Conservation (phyloP, 2,888 invertebrate genomes). For the Teleiodes luculella region DNA sequence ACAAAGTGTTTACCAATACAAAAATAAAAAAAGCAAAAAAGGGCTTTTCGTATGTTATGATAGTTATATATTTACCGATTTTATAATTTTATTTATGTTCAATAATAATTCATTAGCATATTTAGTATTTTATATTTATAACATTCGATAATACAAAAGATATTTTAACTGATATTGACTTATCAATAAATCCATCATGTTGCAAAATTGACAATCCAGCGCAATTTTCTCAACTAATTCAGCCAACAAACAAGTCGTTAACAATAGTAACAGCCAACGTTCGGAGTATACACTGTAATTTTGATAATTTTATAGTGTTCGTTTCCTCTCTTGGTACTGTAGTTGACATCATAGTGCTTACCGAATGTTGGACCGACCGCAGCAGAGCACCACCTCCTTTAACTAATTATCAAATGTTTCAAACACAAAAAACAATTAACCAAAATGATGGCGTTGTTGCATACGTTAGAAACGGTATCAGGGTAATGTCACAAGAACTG, state of each 20-base stretch:
- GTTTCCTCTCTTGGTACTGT: neutral
- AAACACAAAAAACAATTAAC: neutral
- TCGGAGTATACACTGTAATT: neutral
- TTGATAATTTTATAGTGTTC: neutral
- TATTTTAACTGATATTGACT: too few species aligned
- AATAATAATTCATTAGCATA: too few species aligned
- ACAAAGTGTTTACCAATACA: too few species aligned
- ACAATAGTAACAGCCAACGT: neutral
- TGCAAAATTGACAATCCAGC: too few species aligned
- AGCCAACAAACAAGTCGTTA: neutral
- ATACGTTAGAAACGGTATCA: neutral
- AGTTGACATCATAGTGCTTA: neutral
- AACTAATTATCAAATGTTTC: neutral
- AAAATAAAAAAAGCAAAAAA: too few species aligned
- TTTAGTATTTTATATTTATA: too few species aligned
- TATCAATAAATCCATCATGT: too few species aligned
- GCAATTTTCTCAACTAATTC: too few species aligned
- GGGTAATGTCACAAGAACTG: neutral
- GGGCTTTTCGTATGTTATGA: too few species aligned
- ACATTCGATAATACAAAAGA: too few species aligned
- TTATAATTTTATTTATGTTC: too few species aligned
- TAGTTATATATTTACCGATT: too few species aligned
- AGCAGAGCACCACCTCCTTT: neutral
- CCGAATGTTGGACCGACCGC: neutral
- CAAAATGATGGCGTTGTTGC: neutral